These are phyloP conservation scores for Melieria picta DNA, from an alignment of 2,888 invertebrate genomes.

Conservation along the genomic window DNA sequence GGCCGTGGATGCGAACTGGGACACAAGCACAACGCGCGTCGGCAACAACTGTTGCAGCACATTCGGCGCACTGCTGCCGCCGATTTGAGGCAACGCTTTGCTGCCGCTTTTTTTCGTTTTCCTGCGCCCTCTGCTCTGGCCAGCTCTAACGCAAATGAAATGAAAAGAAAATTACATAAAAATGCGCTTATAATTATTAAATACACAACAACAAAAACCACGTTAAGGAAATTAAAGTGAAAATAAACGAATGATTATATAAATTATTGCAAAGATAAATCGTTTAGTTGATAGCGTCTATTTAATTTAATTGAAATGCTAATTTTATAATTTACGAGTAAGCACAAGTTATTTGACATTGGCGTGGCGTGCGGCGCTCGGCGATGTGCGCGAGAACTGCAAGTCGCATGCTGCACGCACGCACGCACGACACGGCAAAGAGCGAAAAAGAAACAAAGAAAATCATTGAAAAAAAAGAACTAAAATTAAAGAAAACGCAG, in stretches of 20 bases:
- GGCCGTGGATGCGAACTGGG: no score
- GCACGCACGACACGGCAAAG: no score
- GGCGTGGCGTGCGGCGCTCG: no score
- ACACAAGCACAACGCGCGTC: no score
- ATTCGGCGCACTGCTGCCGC: no score
- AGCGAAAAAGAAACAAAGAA: background rate
- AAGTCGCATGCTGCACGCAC: no score
- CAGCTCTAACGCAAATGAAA: background rate
- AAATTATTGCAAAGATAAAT: slow-evolving; percentile 30
- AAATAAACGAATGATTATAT: slow-evolving; percentile 22
- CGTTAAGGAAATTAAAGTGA: background rate
- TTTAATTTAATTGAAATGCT: slow-evolving; percentile 32
- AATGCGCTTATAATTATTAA: slow-evolving; percentile 34
- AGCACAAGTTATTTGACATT: slow-evolving; percentile 1
- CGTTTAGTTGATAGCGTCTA: slow-evolving; percentile 24
- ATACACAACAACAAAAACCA: slow-evolving; percentile 10
- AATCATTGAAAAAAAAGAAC: background rate
- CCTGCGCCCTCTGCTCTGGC: background rate
- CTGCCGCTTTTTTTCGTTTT: no score
- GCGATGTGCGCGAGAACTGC: no score
- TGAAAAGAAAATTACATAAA: slow-evolving; percentile 16
- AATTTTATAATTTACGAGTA: slow-evolving; percentile 20
- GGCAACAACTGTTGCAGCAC: no score
- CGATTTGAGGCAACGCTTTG: no score
- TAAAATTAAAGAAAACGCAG: background rate